A percentile compares a stretch with the other conserved stretches of the same genome.
phyloP scores from a whole-genome alignment of 2,797 vertebrate genomes.

The Sebastiscus albofasciatus region DNA sequence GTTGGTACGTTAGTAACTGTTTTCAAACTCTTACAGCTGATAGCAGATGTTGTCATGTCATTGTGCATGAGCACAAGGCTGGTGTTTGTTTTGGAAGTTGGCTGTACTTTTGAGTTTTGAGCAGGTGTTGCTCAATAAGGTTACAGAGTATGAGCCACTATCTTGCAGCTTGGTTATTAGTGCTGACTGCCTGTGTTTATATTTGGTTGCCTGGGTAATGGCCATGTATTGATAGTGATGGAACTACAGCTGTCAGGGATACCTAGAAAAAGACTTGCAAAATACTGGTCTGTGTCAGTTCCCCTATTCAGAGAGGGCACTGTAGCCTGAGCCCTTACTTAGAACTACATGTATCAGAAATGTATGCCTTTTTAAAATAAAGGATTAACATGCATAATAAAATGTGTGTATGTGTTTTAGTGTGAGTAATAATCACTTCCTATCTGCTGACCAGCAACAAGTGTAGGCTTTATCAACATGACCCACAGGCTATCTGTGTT shows the following conservation, averaged over 20 bases:
- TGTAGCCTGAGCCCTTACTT: not conserved
- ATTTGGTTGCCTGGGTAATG: conserved; percentile 25
- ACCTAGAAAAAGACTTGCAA: conserved; percentile 22
- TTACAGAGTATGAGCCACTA: conserved; percentile 25
- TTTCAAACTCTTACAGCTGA: not conserved
- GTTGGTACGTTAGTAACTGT: not conserved
- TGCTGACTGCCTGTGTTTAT: conserved; percentile 39
- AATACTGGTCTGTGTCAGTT: conserved; percentile 12
- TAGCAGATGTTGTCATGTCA: not conserved
- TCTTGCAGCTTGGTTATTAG: conserved; percentile 23
- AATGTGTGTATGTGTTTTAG: not conserved
- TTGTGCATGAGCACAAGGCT: not conserved
- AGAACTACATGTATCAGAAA: not conserved
- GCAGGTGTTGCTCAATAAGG: conserved; percentile 1
- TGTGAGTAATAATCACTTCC: not conserved
- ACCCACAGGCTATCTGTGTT: conserved; percentile 34
- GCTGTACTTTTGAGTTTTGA: conserved; percentile 6
- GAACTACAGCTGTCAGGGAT: conserved; percentile 29
- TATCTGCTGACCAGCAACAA: conserved; percentile 47
- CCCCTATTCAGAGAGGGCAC: not conserved
- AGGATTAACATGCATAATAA: not conserved
- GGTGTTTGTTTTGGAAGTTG: conserved; percentile 12
- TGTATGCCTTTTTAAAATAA: not conserved
- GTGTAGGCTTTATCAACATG: conserved; percentile 39
- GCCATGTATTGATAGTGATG: conserved; percentile 21